phyloP scores from a whole-genome alignment of 2,888 invertebrate genomes.

The Eristalis arbustorum region DNA sequence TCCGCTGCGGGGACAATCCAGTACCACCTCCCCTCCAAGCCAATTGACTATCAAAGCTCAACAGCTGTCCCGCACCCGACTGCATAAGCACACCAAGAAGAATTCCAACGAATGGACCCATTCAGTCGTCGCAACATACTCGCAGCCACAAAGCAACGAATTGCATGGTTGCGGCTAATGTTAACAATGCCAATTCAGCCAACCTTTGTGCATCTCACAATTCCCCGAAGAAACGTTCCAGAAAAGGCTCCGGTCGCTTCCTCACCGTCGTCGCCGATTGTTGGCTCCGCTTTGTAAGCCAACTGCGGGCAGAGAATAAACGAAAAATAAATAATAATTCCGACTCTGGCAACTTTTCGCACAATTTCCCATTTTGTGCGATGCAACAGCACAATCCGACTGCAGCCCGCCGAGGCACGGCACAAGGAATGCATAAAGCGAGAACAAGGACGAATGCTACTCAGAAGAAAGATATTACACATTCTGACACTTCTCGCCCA shows the following conservation, averaged over 20 bases:
- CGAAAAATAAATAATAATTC: constrained; percentile 56
- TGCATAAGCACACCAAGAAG: too few relatives aligned
- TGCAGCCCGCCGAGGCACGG: constrained; percentile 5
- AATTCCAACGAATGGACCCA: neutral
- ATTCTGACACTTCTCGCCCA: constrained; percentile 35
- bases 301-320: constrained; percentile 17
- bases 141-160: neutral
- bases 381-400: neutral
- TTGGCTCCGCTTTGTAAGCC: constrained; percentile 26
- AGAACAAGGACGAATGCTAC: constrained; percentile 52
- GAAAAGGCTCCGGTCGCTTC: neutral
- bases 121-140: neutral
- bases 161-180: neutral
- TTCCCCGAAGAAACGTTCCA: constrained; percentile 21
- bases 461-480: constrained; percentile 50
- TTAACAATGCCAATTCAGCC: constrained; percentile 21
- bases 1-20: too few relatives aligned
- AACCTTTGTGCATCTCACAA: constrained; percentile 23
- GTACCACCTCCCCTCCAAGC: too few relatives aligned
- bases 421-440: constrained; percentile 24
- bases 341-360: constrained; percentile 43
- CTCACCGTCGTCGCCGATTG: neutral
- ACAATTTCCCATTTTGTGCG: constrained; percentile 53
- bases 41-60: too few relatives aligned
- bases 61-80: too few relatives aligned